Evolutionary conservation across 2,113 vertebrate species (phyloP), one percentile per base, ranked within the genome.

Genomic region (Emydocephalus ijimae): DNA sequence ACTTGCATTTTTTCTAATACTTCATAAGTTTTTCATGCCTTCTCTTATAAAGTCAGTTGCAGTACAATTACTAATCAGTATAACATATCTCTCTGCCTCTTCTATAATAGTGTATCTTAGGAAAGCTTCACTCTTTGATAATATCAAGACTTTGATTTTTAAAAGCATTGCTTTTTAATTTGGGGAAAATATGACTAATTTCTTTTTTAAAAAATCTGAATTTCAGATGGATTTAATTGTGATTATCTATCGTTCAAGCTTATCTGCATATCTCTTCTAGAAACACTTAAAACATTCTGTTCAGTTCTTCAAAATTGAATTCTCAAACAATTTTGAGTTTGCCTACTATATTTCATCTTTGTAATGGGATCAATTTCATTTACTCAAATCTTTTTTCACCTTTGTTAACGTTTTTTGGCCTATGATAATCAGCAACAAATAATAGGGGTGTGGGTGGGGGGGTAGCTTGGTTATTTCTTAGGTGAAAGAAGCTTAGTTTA

Each of bases 11-110:
- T 61, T 26, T 97, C 96, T 98, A 97, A 96, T 97, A 96, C 92
- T 98, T 98, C 98, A 98, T 98, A 98, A 97, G 97, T 97, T 96
- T 98, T 98, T 98, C 98, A 98, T 98, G 97, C 97, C 50, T 98
- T 98, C 98, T 98, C 97, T 97, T 93, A 97, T 94, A 95, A 94
- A 48, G 87, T 96, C 94, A 61, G 12, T 93, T 87, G 43, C 89
- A 87, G n/a, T 23, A 94, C 96, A 95, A 94, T 91, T 98, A 98
- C 97, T 98, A 98, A 98, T 96, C 95, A 96, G 90, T 97, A 94
- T 96, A 97, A 96, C 95, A 94, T 95, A 95, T 95, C 95, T 97
- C 95, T 96, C 96, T 97, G 95, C 97, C 97, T 97, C 96, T 97
- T 95, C 95, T 97, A 81, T 97, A 95, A 97, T 96, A 96, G 94